Evolutionary conservation across 2,113 vertebrate genomes (phyloP), one percentile per base, ranked within the genome.

Genomic region (Crotalus tigris): DNA sequence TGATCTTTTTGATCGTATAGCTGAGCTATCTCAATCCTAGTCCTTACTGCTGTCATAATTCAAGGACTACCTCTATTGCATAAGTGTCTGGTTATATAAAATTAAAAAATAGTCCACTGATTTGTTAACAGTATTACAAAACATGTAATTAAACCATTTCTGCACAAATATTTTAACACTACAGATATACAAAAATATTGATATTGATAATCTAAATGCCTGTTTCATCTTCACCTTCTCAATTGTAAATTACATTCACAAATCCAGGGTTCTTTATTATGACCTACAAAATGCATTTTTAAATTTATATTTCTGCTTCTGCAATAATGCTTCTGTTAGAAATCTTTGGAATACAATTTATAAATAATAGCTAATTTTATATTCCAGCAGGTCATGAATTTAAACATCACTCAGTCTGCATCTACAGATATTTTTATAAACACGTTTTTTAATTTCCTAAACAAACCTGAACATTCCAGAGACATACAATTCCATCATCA

Each of bases 401-500:
- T 85, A 59, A 75, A 93, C 46, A 6, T 1, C 3, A 61, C 0
- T 3, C 88, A 87, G 6, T 55, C 87, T 21, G 85, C 3, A 46
- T 13, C 92, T 93, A 13, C 57, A 89, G 46, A 46, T 19, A 85
- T 49, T 44, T 29, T 95, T 8, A 39, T 75, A 93, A 94, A 91
- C 13, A 69, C 21, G 21, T 44, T 81, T 81, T 21, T 39, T 4
- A 23, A 44, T 81, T 81, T 81, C 33, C n/a, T 75, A 69, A 94
- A 88, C 96, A 91, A 93, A 99, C 99, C 98, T 99, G 98, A 12
- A 98, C 97, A 95, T 98, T 98, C 99, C 99, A 99, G 13, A 99
- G 97, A 97, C 98, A 95, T 85, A 99, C 90, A 39, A 98, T 97
- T 89, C 99, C 99, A 93, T 99, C 99, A 93, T 99, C 99, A 53